phyloP scores from a whole-genome alignment of 2,888 invertebrate genomes.

The Pandemis heparana region DNA sequence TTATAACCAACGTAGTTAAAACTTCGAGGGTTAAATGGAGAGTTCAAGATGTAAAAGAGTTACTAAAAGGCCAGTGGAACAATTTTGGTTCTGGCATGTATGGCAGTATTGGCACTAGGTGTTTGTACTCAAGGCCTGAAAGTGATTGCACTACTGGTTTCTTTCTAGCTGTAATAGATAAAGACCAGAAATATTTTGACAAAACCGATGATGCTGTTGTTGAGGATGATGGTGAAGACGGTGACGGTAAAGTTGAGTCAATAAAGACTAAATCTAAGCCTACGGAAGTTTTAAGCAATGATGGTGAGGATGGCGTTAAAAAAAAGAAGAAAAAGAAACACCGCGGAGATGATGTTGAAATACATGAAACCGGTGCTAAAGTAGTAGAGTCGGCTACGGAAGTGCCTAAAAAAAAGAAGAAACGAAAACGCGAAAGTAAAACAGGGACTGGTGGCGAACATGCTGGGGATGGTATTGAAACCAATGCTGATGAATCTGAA shows the following conservation, averaged over 20 bases:
- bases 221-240: background rate
- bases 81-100: conserved; percentile 89
- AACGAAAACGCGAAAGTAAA: conserved; percentile 45
- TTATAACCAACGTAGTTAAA: conserved; percentile 90
- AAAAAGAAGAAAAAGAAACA: conserved; percentile 33
- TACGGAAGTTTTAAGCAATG: conserved; percentile 10
- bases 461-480: background rate
- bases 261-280: background rate
- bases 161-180: conserved; percentile 96
- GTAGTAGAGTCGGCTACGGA: conserved; percentile 34
- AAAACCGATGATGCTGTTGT: conserved; percentile 47
- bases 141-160: conserved; percentile 96
- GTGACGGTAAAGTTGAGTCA: background rate
- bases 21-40: conserved; percentile 85
- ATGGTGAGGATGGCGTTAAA: background rate
- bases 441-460: conserved; percentile 8
- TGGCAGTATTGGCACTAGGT: conserved; percentile 88
- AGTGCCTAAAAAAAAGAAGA: conserved; percentile 54
- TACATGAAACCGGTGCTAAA: conserved; percentile 39
- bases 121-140: conserved; percentile 92
- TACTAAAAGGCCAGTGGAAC: conserved; percentile 88
- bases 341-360: conserved; percentile 40
- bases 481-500: conserved; percentile 15
- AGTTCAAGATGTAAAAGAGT: conserved; percentile 86
- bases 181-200: conserved; percentile 76